phyloP scores from a whole-genome alignment of 2,888 invertebrate genomes.

The Dugesia japonica region DNA sequence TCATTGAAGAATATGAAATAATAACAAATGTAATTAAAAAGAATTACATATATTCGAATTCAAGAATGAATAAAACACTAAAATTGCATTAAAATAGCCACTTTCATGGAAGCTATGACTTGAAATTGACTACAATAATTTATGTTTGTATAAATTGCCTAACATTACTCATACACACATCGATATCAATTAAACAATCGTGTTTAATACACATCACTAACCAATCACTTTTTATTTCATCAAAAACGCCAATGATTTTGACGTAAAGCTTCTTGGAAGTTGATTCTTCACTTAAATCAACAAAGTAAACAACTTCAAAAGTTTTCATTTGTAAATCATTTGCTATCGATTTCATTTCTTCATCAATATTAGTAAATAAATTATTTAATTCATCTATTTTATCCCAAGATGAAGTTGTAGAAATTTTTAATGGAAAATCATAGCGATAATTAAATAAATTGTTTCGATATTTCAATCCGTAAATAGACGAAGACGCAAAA shows the following conservation, averaged over 20 bases:
- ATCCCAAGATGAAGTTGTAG: background rate
- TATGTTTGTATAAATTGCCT: background rate
- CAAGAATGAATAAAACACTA: too few species aligned
- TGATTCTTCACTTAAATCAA: background rate
- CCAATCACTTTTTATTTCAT: background rate
- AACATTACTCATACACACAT: background rate
- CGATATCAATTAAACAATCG: background rate
- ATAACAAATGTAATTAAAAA: too few species aligned
- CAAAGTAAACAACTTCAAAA: background rate
- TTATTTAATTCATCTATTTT: background rate
- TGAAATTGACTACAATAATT: too few species aligned
- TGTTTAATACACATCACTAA: background rate
- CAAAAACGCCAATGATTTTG: background rate
- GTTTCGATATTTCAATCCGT: background rate
- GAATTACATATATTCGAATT: too few species aligned
- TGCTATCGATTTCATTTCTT: background rate
- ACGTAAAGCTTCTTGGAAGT: background rate
- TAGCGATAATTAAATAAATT: background rate
- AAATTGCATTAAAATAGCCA: too few species aligned
- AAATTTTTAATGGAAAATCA: background rate
- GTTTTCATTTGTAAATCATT: background rate
- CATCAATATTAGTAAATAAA: background rate
- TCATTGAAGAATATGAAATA: too few species aligned
- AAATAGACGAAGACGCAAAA: conserved; percentile 13
- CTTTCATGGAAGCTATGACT: too few species aligned